A percentile compares a stretch with the other conserved stretches of the same genome.
Evolutionary conservation across 2,113 vertebrate genomes (phyloP).

Genomic region (Larimichthys crocea): DNA sequence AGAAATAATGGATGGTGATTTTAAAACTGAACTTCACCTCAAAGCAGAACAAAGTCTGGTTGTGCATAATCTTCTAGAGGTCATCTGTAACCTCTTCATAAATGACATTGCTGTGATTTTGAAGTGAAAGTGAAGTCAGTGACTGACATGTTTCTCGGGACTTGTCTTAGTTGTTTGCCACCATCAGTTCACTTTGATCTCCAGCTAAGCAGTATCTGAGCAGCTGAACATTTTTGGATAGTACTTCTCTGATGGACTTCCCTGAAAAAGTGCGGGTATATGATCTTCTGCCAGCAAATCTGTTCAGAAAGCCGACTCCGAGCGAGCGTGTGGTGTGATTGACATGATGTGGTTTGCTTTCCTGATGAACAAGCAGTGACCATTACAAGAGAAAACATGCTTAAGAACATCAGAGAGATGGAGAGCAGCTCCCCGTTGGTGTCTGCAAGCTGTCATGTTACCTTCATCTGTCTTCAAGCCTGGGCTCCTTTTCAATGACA

Average conservation of each 20-base stretch:
- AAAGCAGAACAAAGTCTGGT: conserved; percentile 6
- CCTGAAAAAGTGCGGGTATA: not conserved
- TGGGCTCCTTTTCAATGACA: conserved; percentile 18
- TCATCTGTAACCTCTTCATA: not conserved
- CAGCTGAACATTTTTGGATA: conserved; percentile 19
- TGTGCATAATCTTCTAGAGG: not conserved
- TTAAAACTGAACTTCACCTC: not conserved
- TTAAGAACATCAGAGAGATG: conserved; percentile 30
- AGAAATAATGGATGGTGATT: not conserved
- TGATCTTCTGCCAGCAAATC: conserved; percentile 28
- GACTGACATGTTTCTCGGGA: not conserved
- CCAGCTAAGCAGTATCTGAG: conserved; percentile 2
- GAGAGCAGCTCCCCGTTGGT: conserved; percentile 42
- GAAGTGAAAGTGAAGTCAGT: not conserved
- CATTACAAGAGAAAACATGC: conserved; percentile 36
- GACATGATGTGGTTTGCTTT: conserved; percentile 33
- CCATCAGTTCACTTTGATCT: conserved; percentile 12
- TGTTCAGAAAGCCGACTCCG: not conserved
- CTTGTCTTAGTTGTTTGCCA: not conserved
- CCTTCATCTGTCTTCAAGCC: conserved; percentile 44
- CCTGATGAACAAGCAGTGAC: conserved; percentile 43
- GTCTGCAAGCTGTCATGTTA: conserved; percentile 44
- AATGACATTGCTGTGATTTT: conserved; percentile 13
- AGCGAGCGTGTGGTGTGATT: not conserved
- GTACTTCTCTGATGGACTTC: conserved; percentile 20